Evolutionary conservation across 2,888 invertebrate genomes (phyloP).

Genomic region (Nomada lathburiana): DNA sequence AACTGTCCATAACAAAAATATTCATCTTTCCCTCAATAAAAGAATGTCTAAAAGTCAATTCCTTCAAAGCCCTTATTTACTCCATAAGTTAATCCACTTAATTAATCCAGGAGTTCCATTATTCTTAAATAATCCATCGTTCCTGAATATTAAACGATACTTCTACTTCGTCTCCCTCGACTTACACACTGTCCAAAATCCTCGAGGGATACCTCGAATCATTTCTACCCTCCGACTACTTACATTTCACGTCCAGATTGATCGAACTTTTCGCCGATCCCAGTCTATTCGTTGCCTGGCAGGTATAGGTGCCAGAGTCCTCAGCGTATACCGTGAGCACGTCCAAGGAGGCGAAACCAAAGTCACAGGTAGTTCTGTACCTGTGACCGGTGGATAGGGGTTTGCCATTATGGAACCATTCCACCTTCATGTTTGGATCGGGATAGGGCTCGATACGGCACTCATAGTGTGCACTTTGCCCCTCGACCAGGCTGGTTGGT

Average conservation of each 20-base stretch:
- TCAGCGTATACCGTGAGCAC: constrained; percentile 96
- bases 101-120: too few species aligned
- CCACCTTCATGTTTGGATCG: constrained; percentile 94
- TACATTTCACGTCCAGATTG: constrained; percentile 92
- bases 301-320: constrained; percentile 97
- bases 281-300: constrained; percentile 93
- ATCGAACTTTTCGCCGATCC: constrained; percentile 94
- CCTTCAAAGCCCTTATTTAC: too few species aligned
- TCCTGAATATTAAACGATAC: constrained; percentile 3
- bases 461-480: constrained; percentile 96
- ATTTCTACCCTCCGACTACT: constrained; percentile 81
- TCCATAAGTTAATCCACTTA: too few species aligned
- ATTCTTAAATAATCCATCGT: too few species aligned
- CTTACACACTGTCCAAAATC: constrained; percentile 11
- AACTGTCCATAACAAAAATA: too few species aligned
- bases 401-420: constrained; percentile 97
- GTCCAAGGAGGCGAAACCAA: constrained; percentile 98
- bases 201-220: background rate
- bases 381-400: constrained; percentile 95
- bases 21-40: too few species aligned
- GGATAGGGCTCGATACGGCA: constrained; percentile 97
- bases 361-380: constrained; percentile 97
- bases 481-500: constrained; percentile 93
- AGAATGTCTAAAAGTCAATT: too few species aligned
- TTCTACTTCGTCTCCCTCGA: constrained; percentile 26